phyloP scores from a whole-genome alignment of 2,888 invertebrate genomes.

The Erebia epiphron region DNA sequence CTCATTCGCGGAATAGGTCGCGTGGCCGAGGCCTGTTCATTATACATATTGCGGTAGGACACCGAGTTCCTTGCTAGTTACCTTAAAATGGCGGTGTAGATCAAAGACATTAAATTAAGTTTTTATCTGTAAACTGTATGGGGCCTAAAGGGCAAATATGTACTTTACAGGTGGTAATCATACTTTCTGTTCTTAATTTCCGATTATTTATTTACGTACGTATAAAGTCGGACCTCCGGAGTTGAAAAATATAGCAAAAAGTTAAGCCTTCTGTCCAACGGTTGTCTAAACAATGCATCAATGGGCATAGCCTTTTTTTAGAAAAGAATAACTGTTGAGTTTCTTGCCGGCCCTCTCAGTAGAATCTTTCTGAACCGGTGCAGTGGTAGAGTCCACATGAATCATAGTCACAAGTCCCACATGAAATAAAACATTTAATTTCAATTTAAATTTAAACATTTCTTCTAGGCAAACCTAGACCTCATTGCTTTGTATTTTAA shows the following conservation, averaged over 20 bases:
- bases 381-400: no score
- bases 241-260: constrained; percentile 8
- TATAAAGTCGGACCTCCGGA: not conserved
- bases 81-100: constrained; percentile 15
- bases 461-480: no score
- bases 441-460: no score
- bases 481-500: no score
- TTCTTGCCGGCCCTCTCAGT: no score
- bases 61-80: constrained; percentile 10
- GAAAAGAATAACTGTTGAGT: no score
- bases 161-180: constrained; percentile 8
- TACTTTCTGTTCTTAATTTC: not conserved
- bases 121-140: constrained; percentile 1
- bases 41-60: constrained; percentile 16
- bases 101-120: constrained; percentile 21
- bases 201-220: not conserved
- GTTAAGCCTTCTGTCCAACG: no score
- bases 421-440: no score
- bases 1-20: constrained; percentile 21
- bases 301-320: no score
- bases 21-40: constrained; percentile 20
- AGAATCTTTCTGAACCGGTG: no score
- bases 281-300: no score
- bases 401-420: no score
- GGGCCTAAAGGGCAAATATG: constrained; percentile 13